Percentiles rank a stretch among this genome's conserved stretches.
Evolutionary conservation across 2,113 vertebrate genomes (phyloP).

Genomic region (Ceratotherium simum): DNA sequence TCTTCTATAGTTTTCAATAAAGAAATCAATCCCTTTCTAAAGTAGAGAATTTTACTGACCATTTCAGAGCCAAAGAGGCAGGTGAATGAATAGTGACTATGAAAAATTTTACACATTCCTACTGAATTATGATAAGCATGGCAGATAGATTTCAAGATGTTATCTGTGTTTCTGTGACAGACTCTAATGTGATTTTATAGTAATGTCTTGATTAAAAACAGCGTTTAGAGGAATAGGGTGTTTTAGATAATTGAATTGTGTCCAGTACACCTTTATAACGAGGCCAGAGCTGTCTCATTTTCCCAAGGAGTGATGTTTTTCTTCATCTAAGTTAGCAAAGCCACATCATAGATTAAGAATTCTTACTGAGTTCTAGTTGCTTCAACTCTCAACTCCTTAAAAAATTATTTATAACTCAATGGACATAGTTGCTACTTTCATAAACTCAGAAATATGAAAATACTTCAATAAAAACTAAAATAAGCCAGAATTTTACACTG

Average conservation of each 20-base stretch:
- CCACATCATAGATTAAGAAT: background rate
- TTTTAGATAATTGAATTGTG: slow-evolving; percentile 57
- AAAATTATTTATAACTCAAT: slow-evolving; percentile 5
- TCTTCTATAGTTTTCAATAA: slow-evolving; percentile 43
- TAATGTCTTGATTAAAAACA: slow-evolving; percentile 36
- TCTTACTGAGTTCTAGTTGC: background rate
- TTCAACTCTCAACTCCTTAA: background rate
- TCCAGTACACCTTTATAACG: background rate
- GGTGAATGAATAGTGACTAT: background rate
- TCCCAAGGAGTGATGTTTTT: background rate
- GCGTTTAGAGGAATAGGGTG: background rate
- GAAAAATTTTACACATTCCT: background rate
- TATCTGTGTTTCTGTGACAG: background rate
- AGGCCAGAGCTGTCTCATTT: background rate
- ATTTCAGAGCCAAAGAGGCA: slow-evolving; percentile 21
- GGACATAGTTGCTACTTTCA: background rate
- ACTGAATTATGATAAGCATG: background rate
- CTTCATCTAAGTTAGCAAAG: slow-evolving; percentile 9
- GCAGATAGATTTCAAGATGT: slow-evolving; percentile 34
- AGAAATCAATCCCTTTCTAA: slow-evolving; percentile 51
- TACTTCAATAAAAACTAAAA: slow-evolving; percentile 31
- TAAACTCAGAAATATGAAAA: background rate
- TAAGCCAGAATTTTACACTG: slow-evolving; percentile 1
- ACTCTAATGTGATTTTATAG: slow-evolving; percentile 42
- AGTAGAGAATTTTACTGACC: slow-evolving; percentile 42